Evolutionary conservation across 2,888 invertebrate species (phyloP).

Genomic region (Erebia aethiops): DNA sequence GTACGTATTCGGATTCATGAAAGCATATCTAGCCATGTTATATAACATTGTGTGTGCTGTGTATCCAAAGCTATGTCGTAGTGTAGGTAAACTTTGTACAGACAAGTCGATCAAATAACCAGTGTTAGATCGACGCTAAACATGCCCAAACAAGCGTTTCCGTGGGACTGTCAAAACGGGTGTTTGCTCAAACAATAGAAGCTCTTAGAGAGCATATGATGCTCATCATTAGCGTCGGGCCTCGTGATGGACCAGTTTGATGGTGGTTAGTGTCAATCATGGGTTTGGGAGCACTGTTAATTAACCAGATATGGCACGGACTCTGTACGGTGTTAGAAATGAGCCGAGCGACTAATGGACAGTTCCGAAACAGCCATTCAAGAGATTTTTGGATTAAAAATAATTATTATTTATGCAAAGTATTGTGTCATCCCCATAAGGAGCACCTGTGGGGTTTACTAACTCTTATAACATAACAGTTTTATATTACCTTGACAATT

Average conservation of each 20-base stretch:
- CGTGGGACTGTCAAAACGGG: conserved; percentile 63
- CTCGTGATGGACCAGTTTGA: conserved; percentile 68
- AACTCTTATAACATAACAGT: too few relatives aligned
- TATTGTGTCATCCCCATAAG: too few relatives aligned
- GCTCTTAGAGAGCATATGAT: conserved; percentile 50
- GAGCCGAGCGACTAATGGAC: too few relatives aligned
- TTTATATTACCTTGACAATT: too few relatives aligned
- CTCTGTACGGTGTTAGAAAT: not conserved
- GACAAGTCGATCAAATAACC: conserved; percentile 36
- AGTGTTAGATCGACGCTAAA: conserved; percentile 51
- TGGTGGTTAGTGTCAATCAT: conserved; percentile 55
- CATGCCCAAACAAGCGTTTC: conserved; percentile 59
- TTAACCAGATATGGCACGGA: conserved; percentile 18
- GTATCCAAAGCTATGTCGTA: conserved; percentile 21
- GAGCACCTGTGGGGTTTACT: too few relatives aligned
- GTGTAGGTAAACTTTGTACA: not conserved
- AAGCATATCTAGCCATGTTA: too few relatives aligned
- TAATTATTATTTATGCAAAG: too few relatives aligned
- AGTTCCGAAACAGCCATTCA: not conserved
- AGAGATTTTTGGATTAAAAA: not conserved
- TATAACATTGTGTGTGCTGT: too few relatives aligned
- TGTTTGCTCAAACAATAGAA: conserved; percentile 60
- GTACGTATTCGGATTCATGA: too few relatives aligned
- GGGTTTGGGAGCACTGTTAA: conserved; percentile 21
- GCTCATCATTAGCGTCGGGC: conserved; percentile 39